Percentiles rank a stretch among this genome's conserved stretches.
phyloP scores from a whole-genome alignment of 2,888 invertebrate species.

The Cheilosia impressa region DNA sequence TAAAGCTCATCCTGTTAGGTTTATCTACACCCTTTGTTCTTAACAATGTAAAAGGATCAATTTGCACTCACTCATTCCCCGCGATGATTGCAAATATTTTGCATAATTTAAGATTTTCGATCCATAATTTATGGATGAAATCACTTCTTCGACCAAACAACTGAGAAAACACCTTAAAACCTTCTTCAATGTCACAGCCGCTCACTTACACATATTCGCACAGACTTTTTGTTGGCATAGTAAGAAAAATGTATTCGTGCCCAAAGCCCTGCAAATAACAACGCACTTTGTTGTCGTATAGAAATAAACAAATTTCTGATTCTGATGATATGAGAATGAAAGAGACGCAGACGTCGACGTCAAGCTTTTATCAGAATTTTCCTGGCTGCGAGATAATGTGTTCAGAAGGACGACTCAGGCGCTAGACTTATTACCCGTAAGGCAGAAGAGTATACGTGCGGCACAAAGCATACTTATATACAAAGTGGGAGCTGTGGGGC shows the following conservation, averaged over 20 bases:
- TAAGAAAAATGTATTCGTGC: constrained; percentile 23
- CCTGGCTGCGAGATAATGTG: constrained; percentile 50
- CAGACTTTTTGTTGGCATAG: background rate
- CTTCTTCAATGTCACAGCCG: constrained; percentile 10
- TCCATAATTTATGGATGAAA: constrained; percentile 50
- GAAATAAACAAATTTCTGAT: background rate
- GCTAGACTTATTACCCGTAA: constrained; percentile 31
- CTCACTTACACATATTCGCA: background rate
- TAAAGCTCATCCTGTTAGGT: no score
- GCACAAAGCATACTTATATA: constrained; percentile 36
- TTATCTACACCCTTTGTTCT: background rate
- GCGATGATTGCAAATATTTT: constrained; percentile 28
- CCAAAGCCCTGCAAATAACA: constrained; percentile 28
- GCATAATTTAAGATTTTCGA: constrained; percentile 44
- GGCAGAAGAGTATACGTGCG: background rate
- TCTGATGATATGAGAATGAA: background rate
- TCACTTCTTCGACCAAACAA: constrained; percentile 34
- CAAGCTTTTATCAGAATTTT: constrained; percentile 47
- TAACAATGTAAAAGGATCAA: constrained; percentile 7
- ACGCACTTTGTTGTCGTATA: background rate
- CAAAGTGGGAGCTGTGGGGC: background rate
- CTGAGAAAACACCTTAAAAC: constrained; percentile 4
- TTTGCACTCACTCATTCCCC: background rate
- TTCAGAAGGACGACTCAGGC: constrained; percentile 33
- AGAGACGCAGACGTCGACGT: no score